Base-by-base conservation (phyloP, 2,113 vertebrate genomes). In the Apistogramma diplotaenia region DNA sequence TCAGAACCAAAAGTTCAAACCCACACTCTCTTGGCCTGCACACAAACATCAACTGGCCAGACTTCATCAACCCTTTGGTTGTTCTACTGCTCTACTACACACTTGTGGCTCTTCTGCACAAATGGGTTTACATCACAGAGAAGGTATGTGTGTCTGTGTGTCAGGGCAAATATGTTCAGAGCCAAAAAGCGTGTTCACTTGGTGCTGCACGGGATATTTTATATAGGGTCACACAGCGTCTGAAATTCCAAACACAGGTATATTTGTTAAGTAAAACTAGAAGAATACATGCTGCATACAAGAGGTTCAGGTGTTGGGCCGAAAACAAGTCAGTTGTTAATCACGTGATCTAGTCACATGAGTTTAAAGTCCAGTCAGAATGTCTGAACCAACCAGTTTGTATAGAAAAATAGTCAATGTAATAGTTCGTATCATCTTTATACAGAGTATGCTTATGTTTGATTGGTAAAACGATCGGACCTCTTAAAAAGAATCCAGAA, bases 11-110 rank as follows among this genome's bases (percentile, higher is more conserved):
- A 79, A 46, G 51, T 12, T 94, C 94, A 0, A 90, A 92, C 27
- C 93, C 87, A 0, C 90, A 96, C 93, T 82, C 71, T n/a, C 90
- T 97, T 4, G 21, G 83, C 29, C 76, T 96, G 82, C 94, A 96
- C 33, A 60, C 90, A 4, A 90, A 91, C 5, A 70, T 94, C 71
- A 90, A 79, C 85, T 97, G 96, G 96, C 95, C 96, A 1, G 89
- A 95, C 74, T 92, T 96, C 61, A 37, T 95, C 73, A 96, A 95
- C 91, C 96, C 95, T 25, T 75, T 96, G 35, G 84, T 96, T 21
- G 89, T 97, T 15, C 92, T 96, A 13, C 57, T 96, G 51, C 91
- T 96, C 23, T 97, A 96, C 78, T 96, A 94, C 91, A 94, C 93
- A 2, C 79, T 96, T 62, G 90, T 96, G 75, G 89, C 92, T 59